Base-by-base conservation (phyloP, 2,113 vertebrate species). In the Dunckerocampus dactyliophorus region DNA sequence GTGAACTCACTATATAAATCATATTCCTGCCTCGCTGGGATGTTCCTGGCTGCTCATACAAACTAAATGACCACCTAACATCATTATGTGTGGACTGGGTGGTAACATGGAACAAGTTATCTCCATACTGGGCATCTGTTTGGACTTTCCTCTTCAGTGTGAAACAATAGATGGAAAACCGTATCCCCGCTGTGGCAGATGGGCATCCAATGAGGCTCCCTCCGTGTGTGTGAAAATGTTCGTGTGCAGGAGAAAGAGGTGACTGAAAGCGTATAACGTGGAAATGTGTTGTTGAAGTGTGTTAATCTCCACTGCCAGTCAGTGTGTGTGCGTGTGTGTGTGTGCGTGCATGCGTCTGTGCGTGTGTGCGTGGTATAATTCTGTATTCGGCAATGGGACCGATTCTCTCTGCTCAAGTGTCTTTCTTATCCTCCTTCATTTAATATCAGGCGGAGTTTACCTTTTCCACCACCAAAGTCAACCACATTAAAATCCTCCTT, bases 401-500 rank as follows among this genome's bases (percentile, higher is more conserved):
- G 57, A 58, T 59, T 72, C 47, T 67, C 34, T 67, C 50, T 71
- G 48, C 20, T 72, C 57, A 64, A 67, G 51, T 63, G 65, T 71
- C 59, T 61, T 69, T 80, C n/a, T 74, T 14, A 10, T 62, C 65
- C 39, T 54, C 50, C 47, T 62, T 57, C 42, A 62, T 75, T 50
- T 37, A 3, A 17, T 19, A 14, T 56, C 34, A 42, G 34, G 12
- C 11, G 7, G n/a, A 56, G 21, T 42, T 56, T 14, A 21, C 15
- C n/a, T 56, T 56, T 56, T 51, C 47, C 63, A 50, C 46, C 65
- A 61, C 71, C 71, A 66, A 77, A 72, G 50, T 51, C 62, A 74
- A 74, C 67, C 75, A 74, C 21, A 19, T 60, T 47, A 24, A 59
- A 46, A 34, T 48, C 28, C 43, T 19, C 46, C 17, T 34, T 6